These are phyloP conservation scores for Brachionus sp. DNA, from an alignment of 1,140 invertebrate genomes.

Conservation along the genomic window DNA sequence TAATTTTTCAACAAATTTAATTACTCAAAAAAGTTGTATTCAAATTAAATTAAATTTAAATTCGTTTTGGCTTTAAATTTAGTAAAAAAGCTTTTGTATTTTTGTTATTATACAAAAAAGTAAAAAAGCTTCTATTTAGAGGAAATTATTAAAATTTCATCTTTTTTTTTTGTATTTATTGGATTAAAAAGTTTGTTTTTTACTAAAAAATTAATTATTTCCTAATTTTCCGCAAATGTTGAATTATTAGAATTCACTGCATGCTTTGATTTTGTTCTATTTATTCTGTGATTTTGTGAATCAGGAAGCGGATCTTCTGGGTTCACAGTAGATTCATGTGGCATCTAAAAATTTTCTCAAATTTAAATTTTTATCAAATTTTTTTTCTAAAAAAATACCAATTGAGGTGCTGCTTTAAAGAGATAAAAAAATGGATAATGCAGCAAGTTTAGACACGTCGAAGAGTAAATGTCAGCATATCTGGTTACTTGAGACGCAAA, in stretches of 20 bases:
- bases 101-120: too few species aligned
- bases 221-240: background rate
- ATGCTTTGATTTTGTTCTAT: background rate
- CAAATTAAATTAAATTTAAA: too few species aligned
- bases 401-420: slow-evolving; percentile 62
- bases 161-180: background rate
- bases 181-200: background rate
- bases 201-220: background rate
- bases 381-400: slow-evolving; percentile 48
- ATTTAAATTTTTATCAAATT: background rate
- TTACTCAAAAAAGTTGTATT: too few species aligned
- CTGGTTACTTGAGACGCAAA: slow-evolving; percentile 86
- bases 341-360: slow-evolving; percentile 64
- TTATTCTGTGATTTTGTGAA: background rate
- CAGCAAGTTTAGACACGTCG: slow-evolving; percentile 92
- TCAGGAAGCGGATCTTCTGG: slow-evolving; percentile 71
- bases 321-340: slow-evolving; percentile 95
- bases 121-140: too few species aligned
- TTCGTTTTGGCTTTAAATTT: too few species aligned
- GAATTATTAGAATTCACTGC: background rate
- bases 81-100: too few species aligned
- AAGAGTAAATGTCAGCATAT: slow-evolving; percentile 95
- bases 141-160: too few species aligned
- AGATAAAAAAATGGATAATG: slow-evolving; percentile 95
- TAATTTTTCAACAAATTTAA: too few species aligned